These are phyloP conservation scores for Azorinus chamasolen DNA, from an alignment of 2,888 invertebrate genomes.

Conservation along the genomic window DNA sequence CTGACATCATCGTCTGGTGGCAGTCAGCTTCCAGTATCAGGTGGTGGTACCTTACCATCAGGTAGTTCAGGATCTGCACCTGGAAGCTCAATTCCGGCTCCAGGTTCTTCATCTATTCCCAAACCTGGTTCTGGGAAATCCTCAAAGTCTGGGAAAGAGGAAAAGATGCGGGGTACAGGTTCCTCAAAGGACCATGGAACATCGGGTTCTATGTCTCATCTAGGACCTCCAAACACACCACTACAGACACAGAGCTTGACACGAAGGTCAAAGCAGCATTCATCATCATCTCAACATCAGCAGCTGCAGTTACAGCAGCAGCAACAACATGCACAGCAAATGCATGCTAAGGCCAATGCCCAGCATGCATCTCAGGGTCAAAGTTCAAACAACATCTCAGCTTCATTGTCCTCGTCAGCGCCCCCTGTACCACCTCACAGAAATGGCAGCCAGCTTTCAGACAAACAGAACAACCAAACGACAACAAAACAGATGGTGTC, in stretches of 20 bases:
- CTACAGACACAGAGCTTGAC: slow-evolving; percentile 55
- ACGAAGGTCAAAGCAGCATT: slow-evolving; percentile 52
- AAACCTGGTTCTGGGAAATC: slow-evolving; percentile 72
- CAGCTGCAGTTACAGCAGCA: slow-evolving; percentile 28
- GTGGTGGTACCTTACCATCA: slow-evolving; percentile 34
- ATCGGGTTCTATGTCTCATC: slow-evolving; percentile 25
- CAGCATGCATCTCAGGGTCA: slow-evolving; percentile 51
- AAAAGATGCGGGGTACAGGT: slow-evolving; percentile 66
- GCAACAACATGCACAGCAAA: slow-evolving; percentile 40
- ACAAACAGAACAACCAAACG: slow-evolving; percentile 25
- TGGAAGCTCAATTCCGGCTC: slow-evolving; percentile 48
- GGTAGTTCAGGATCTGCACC: slow-evolving; percentile 50
- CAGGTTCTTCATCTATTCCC: slow-evolving; percentile 71
- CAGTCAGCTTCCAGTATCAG: slow-evolving; percentile 65
- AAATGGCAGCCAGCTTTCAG: slow-evolving; percentile 51
- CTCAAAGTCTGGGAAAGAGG: slow-evolving; percentile 71
- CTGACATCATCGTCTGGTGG: slow-evolving; percentile 57
- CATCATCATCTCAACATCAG: slow-evolving; percentile 40
- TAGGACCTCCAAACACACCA: slow-evolving; percentile 41
- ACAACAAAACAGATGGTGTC: slow-evolving; percentile 22
- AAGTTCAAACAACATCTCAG: slow-evolving; percentile 14
- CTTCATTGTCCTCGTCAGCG: slow-evolving; percentile 36
- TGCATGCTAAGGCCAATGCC: slow-evolving; percentile 33
- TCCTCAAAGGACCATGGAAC: slow-evolving; percentile 33
- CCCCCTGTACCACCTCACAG: slow-evolving; percentile 65